Conservation (phyloP, 2,888 invertebrate species). For the Trypoxylon attenuatum region DNA sequence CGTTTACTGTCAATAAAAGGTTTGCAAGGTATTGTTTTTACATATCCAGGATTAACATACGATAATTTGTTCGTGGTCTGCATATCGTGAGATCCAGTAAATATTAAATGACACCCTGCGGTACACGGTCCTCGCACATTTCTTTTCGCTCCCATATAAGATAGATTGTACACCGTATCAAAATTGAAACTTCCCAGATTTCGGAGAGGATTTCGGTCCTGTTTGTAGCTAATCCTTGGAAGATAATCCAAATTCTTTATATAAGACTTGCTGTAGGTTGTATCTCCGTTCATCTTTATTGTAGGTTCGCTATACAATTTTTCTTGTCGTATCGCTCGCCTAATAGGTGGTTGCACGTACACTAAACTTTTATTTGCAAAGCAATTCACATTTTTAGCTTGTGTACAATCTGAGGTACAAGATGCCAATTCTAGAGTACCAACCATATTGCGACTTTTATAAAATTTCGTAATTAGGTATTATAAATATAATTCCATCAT, state of each 20-base stretch:
- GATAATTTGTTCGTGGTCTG: conserved; percentile 44
- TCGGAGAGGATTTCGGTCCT: neutral
- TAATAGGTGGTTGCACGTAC: conserved; percentile 18
- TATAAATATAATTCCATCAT: too few relatives aligned
- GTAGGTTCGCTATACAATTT: conserved; percentile 13
- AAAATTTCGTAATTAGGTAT: too few relatives aligned
- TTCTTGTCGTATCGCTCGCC: neutral
- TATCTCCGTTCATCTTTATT: conserved; percentile 16
- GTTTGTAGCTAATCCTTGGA: conserved; percentile 1
- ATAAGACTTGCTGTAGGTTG: conserved; percentile 30
- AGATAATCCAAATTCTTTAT: neutral
- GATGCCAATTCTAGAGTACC: too few relatives aligned
- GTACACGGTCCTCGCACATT: conserved; percentile 30
- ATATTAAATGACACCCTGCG: conserved; percentile 43
- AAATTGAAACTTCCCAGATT: conserved; percentile 9
- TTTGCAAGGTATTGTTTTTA: conserved; percentile 23
- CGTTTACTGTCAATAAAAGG: conserved; percentile 12
- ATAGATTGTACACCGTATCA: conserved; percentile 38
- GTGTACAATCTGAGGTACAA: too few relatives aligned
- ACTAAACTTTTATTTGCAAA: conserved; percentile 9
- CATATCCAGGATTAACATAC: conserved; percentile 43
- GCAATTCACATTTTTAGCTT: too few relatives aligned
- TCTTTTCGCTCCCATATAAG: conserved; percentile 33
- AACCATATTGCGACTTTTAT: too few relatives aligned
- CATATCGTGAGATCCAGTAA: conserved; percentile 38